These are phyloP conservation scores for Oxystoma pomonae DNA, from an alignment of 2,888 invertebrate species.

Conservation along the genomic window DNA sequence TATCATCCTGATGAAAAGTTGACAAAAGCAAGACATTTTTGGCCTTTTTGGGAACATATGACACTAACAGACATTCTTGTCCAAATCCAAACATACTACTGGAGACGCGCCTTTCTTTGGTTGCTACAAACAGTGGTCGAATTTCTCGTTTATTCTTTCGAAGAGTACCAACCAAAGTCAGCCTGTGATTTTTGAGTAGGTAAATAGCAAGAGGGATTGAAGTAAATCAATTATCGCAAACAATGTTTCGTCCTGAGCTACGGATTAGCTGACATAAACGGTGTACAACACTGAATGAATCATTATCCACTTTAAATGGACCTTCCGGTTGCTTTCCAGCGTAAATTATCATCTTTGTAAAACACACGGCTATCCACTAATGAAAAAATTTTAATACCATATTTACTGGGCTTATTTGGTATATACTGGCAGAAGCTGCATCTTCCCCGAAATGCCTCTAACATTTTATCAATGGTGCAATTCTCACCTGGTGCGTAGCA, in stretches of 20 bases:
- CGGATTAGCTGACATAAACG: slow-evolving; percentile 4
- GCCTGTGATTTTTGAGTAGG: slow-evolving; percentile 6
- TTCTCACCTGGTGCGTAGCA: slow-evolving; percentile 13
- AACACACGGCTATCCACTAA: background rate
- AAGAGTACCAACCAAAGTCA: slow-evolving; percentile 10
- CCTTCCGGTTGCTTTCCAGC: slow-evolving; percentile 5
- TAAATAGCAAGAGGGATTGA: background rate
- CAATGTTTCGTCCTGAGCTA: background rate
- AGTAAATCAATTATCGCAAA: slow-evolving; percentile 2
- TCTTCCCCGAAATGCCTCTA: slow-evolving; percentile 18
- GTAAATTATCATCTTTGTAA: slow-evolving; percentile 1
- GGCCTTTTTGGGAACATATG: slow-evolving; percentile 1
- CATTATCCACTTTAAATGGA: slow-evolving; percentile 7
- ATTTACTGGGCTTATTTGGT: background rate
- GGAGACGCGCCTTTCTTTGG: background rate
- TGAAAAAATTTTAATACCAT: slow-evolving; percentile 5
- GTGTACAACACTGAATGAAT: background rate
- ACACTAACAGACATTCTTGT: background rate
- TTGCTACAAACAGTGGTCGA: background rate
- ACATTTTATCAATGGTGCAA: slow-evolving; percentile 18
- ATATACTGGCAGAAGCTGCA: slow-evolving; percentile 7
- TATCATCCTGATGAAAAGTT: slow-evolving; percentile 4
- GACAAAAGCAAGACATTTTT: slow-evolving; percentile 8
- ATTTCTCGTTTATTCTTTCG: slow-evolving; percentile 7
- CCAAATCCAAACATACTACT: background rate